Base-by-base conservation (phyloP, 1,140 invertebrate species). In the Augochlora pura region DNA sequence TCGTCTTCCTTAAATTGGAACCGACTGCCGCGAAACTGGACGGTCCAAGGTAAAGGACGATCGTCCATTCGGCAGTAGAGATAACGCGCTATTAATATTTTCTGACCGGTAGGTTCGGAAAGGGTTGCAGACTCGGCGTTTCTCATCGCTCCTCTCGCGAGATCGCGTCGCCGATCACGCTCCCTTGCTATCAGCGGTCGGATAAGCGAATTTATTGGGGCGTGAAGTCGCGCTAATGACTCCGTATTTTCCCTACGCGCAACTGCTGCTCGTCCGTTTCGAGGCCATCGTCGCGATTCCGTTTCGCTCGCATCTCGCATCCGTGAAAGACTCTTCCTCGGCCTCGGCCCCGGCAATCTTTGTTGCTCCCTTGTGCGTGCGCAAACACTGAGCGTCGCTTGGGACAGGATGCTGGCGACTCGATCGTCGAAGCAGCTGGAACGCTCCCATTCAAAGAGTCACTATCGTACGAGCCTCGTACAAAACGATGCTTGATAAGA, bases 401-500 rank as follows among this genome's bases (percentile, higher is more conserved):
- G 52, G 66, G 73, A 77, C 83, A 86, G 77, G 84, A 87, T 86
- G 82, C 81, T 85, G 87, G 87, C 83, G 87, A 87, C 87, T 88
- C 77, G 86, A 90, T 91, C 89, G 88, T 89, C 87, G 86, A 84
- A 84, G 82, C 81, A 76, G 63, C 68, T 76, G 82, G 59, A 73
- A 81, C 80, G 85, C 79, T 81, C 88, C 86, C 84, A 90, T 90
- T 89, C 88, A 86, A 76, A 78, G 69, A 39, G 72, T 65, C 77
- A 80, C 76, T 63, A 67, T 88, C 86, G 73, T 87, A 87, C 75
- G 85, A 87, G 85, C 69, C 65, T 80, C 81, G 82, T 87, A 90
- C 88, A 91, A 90, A 90, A 89, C 80, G 32, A 81, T 23, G 83
- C 75, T 83, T 87, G 87, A 88, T 88, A 86, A 87, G 85, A 81